These are phyloP conservation scores for Eupithecia tripunctaria DNA, from an alignment of 2,888 invertebrate genomes.

Conservation along the genomic window DNA sequence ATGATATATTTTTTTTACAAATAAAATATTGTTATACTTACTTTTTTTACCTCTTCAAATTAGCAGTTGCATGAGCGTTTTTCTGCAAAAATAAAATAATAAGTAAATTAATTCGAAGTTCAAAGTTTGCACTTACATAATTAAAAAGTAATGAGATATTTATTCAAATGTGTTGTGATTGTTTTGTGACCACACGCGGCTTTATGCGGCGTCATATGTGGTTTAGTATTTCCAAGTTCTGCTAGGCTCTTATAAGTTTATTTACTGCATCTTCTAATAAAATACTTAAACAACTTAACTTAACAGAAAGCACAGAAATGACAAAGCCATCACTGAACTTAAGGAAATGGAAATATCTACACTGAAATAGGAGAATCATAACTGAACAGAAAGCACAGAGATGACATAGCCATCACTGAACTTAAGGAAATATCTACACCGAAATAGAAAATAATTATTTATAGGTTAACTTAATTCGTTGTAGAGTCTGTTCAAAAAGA, in stretches of 20 bases:
- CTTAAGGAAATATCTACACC: neutral
- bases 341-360: neutral
- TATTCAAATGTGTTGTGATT: neutral
- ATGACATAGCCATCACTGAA: neutral
- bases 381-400: neutral
- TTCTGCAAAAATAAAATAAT: slow-evolving; percentile 46
- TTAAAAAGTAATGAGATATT: neutral
- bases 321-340: neutral
- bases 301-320: neutral
- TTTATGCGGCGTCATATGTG: neutral
- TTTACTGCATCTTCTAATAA: neutral
- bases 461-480: no score
- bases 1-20: no score
- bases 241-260: neutral
- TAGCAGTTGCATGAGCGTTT: slow-evolving; percentile 56
- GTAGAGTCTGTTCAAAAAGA: no score
- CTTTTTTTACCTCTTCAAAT: slow-evolving; percentile 40
- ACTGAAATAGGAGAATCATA: neutral
- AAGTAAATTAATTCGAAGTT: neutral
- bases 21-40: slow-evolving; percentile 41
- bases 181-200: neutral
- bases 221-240: neutral
- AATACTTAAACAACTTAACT: neutral
- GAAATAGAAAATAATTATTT: neutral
- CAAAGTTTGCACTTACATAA: neutral